Conservation (phyloP, 2,113 vertebrate genomes). For the Syngnathus scovelli region DNA sequence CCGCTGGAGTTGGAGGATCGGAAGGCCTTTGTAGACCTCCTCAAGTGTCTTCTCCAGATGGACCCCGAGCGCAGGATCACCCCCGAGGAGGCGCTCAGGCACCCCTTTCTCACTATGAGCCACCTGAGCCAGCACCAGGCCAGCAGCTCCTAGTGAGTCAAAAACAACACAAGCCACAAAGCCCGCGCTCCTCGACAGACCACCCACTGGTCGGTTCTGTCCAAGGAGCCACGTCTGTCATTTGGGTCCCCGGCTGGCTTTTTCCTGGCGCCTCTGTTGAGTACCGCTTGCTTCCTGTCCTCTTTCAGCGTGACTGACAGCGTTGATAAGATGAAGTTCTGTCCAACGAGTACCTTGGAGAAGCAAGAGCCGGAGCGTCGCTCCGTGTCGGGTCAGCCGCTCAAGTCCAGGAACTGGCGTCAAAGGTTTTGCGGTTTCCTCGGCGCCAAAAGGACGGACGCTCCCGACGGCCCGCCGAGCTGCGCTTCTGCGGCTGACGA, state of each 20-base stretch:
- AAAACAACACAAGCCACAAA: not conserved
- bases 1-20: not conserved
- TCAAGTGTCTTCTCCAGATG: conserved; percentile 6
- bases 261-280: too few relatives aligned
- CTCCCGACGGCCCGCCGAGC: not conserved
- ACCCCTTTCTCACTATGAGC: conserved; percentile 8
- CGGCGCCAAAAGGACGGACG: not conserved
- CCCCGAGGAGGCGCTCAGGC: conserved; percentile 1
- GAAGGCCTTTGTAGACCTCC: conserved; percentile 6
- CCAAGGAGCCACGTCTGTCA: too few relatives aligned
- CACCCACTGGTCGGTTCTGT: too few relatives aligned
- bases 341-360: not conserved
- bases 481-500: not conserved
- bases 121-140: not conserved
- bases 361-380: not conserved
- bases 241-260: too few relatives aligned
- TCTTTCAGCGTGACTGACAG: not conserved
- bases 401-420: not conserved
- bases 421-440: not conserved
- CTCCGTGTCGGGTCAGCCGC: not conserved
- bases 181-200: too few relatives aligned
- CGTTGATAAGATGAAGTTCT: conserved; percentile 7
- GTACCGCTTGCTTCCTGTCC: not conserved
- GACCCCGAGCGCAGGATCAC: conserved; percentile 7
- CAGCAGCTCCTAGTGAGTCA: not conserved